Evolutionary conservation across 2,113 vertebrate genomes (phyloP).

Genomic region (Ctenodactylus gundi): DNA sequence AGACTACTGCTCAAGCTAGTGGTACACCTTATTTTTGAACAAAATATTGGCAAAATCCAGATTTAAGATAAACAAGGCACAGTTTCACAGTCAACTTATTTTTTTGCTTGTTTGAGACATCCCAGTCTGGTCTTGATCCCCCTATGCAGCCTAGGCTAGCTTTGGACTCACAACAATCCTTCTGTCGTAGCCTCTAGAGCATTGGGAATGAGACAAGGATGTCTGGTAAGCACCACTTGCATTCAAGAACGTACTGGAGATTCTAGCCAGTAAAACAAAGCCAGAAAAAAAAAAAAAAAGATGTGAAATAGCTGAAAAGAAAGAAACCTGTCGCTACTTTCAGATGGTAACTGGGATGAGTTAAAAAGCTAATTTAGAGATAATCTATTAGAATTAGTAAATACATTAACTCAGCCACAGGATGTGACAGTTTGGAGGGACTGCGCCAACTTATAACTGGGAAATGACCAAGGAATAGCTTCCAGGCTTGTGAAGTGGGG

Average conservation of each 20-base stretch:
- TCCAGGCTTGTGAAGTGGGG: no score
- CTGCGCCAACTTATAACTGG: no score
- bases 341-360: not conserved
- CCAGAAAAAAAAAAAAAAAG: constrained; percentile 24
- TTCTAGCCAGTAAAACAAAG: not conserved
- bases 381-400: constrained; percentile 4
- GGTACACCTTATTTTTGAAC: no score
- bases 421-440: no score
- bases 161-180: no score
- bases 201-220: not conserved
- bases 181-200: no score
- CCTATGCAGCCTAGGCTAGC: no score
- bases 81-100: not conserved
- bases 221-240: constrained; percentile 29
- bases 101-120: no score
- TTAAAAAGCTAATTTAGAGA: constrained; percentile 31
- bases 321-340: constrained; percentile 11
- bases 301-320: not conserved
- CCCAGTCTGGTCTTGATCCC: no score
- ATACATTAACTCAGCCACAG: not conserved
- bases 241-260: not conserved
- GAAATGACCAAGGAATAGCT: no score
- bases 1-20: no score
- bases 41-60: not conserved
- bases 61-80: not conserved